Evolutionary conservation across 2,888 invertebrate species (phyloP).

Genomic region (Herminia tarsipennalis): DNA sequence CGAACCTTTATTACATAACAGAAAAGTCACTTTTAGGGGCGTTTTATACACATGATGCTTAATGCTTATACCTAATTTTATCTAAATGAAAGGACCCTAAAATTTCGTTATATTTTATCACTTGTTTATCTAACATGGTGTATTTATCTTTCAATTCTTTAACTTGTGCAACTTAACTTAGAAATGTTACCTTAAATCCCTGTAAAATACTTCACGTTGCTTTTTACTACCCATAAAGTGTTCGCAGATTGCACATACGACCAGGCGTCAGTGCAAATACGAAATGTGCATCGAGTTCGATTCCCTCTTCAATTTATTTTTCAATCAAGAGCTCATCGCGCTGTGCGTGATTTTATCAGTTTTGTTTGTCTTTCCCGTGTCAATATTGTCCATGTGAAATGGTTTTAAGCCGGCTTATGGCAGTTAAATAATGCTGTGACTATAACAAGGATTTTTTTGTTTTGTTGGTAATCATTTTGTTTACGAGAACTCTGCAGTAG

Average conservation of each 20-base stretch:
- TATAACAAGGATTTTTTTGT: neutral
- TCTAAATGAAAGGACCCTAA: too few species aligned
- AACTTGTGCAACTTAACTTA: too few species aligned
- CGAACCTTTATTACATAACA: too few species aligned
- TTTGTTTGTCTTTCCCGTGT: constrained; percentile 38
- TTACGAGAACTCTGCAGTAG: too few species aligned
- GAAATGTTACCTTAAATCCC: too few species aligned
- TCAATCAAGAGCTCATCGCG: constrained; percentile 49
- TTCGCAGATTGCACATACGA: neutral
- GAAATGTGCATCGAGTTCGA: constrained; percentile 27
- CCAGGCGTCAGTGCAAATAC: constrained; percentile 20
- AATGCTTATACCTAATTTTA: too few species aligned
- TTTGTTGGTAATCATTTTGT: too few species aligned
- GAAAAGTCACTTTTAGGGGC: neutral
- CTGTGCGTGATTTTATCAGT: constrained; percentile 16
- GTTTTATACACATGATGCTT: too few species aligned
- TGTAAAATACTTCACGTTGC: neutral
- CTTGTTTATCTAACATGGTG: too few species aligned
- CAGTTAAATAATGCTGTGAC: neutral
- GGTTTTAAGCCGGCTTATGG: constrained; percentile 2
- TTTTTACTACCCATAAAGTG: too few species aligned
- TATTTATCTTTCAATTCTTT: too few species aligned
- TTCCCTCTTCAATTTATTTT: constrained; percentile 58
- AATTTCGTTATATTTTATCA: too few species aligned
- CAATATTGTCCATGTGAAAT: constrained; percentile 29